phyloP scores from a whole-genome alignment of 2,888 invertebrate species.

The Drosophila peninsularis region DNA sequence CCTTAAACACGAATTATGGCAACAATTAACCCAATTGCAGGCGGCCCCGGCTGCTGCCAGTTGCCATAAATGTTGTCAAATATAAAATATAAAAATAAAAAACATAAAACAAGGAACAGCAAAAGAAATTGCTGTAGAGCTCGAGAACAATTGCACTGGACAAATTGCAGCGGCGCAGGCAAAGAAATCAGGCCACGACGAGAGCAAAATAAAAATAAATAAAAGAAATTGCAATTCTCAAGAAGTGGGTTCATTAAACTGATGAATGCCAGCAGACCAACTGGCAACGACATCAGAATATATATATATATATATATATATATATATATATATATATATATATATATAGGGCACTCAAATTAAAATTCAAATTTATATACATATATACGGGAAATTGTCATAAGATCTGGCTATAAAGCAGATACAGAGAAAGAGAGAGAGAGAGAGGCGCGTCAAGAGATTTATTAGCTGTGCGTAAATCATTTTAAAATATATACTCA shows the following conservation, averaged over 20 bases:
- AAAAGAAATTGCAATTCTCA: conserved; percentile 50
- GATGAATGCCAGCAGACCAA: conserved; percentile 31
- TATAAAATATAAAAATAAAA: conserved; percentile 23
- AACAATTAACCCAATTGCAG: conserved; percentile 74
- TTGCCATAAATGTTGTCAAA: conserved; percentile 46
- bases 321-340: background rate
- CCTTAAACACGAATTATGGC: conserved; percentile 71
- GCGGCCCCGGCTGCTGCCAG: conserved; percentile 42
- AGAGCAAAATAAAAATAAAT: conserved; percentile 12
- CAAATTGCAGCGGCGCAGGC: conserved; percentile 43
- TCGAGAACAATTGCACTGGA: conserved; percentile 57
- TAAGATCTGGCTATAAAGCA: background rate
- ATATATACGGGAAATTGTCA: conserved; percentile 1
- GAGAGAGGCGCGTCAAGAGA: background rate
- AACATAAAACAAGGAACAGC: conserved; percentile 36
- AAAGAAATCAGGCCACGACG: conserved; percentile 35
- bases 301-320: background rate
- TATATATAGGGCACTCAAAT: conserved; percentile 10
- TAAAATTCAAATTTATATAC: background rate
- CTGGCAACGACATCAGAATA: conserved; percentile 10
- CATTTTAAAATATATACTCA: no score
- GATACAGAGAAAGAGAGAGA: background rate
- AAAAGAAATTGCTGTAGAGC: conserved; percentile 58
- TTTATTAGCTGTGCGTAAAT: no score
- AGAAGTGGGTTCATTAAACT: conserved; percentile 59